phyloP scores from a whole-genome alignment of 2,113 vertebrate species.

The Beaufortia kweichowensis region DNA sequence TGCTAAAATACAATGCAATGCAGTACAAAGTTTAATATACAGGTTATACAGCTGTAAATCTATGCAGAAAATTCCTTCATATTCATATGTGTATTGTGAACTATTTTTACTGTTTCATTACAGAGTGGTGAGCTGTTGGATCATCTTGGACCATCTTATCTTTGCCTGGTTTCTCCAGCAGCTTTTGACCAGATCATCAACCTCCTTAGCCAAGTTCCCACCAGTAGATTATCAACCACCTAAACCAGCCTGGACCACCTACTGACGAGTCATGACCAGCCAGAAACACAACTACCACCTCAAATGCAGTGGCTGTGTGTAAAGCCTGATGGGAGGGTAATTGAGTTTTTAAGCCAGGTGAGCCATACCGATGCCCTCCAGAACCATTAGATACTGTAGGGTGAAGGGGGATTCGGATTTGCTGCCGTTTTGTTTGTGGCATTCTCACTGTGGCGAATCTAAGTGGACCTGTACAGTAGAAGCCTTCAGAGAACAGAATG shows the following conservation, averaged over 20 bases:
- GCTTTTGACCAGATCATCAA: background rate
- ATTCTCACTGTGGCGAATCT: conserved; percentile 40
- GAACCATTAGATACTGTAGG: conserved; percentile 38
- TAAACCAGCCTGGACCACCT: background rate
- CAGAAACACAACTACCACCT: background rate
- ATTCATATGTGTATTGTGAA: no score
- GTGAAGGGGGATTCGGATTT: conserved; percentile 44
- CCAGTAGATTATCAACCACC: background rate
- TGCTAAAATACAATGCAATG: no score
- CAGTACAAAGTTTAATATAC: no score
- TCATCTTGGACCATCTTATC: background rate
- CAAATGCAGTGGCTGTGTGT: conserved; percentile 3
- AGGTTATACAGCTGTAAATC: no score
- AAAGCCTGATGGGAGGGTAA: conserved; percentile 41
- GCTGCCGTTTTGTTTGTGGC: conserved; percentile 35
- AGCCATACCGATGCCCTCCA: conserved; percentile 17
- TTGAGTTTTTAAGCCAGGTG: conserved; percentile 48
- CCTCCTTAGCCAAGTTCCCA: background rate
- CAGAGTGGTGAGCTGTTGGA: background rate
- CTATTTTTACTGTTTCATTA: no score
- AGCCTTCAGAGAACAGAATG: conserved; percentile 39
- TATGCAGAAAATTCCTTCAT: no score
- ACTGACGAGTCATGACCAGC: background rate
- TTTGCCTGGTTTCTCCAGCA: background rate
- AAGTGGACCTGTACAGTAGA: conserved; percentile 49